A percentile compares a stretch with the other conserved stretches of the same genome.
Conservation (phyloP, 2,888 invertebrate species). For the Heliconius ismenius region DNA sequence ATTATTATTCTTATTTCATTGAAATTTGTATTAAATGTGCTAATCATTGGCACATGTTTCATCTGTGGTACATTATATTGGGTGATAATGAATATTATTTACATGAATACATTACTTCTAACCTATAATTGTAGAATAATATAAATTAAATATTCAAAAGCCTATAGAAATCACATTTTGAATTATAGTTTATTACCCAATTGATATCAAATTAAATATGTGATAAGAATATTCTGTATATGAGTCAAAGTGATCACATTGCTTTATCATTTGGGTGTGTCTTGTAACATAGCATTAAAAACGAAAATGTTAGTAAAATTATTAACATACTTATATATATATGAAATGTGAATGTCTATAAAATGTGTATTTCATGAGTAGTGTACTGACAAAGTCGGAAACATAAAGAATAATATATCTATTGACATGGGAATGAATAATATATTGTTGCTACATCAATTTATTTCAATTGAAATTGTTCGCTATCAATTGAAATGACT, state of each 20-base stretch:
- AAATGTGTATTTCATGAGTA: background rate
- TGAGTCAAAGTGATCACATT: background rate
- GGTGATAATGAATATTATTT: background rate
- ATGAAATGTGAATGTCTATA: background rate
- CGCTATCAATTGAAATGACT: slow-evolving; percentile 58
- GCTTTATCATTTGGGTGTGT: slow-evolving; percentile 3
- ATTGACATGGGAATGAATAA: slow-evolving; percentile 33
- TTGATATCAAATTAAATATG: slow-evolving; percentile 4
- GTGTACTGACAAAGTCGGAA: background rate
- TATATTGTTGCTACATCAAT: slow-evolving; percentile 54
- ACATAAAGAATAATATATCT: background rate
- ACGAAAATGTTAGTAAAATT: background rate
- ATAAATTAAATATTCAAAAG: background rate
- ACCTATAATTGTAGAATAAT: background rate
- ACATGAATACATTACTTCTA: background rate
- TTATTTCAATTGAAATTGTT: slow-evolving; percentile 65
- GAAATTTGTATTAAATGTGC: background rate
- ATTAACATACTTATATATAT: background rate
- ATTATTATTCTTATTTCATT: background rate
- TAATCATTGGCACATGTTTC: background rate
- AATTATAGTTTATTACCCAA: background rate
- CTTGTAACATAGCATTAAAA: background rate
- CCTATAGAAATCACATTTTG: background rate
- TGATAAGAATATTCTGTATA: background rate
- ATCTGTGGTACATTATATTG: background rate